These are phyloP conservation scores for Metalampra italica DNA, from an alignment of 2,888 invertebrate species.

Conservation along the genomic window DNA sequence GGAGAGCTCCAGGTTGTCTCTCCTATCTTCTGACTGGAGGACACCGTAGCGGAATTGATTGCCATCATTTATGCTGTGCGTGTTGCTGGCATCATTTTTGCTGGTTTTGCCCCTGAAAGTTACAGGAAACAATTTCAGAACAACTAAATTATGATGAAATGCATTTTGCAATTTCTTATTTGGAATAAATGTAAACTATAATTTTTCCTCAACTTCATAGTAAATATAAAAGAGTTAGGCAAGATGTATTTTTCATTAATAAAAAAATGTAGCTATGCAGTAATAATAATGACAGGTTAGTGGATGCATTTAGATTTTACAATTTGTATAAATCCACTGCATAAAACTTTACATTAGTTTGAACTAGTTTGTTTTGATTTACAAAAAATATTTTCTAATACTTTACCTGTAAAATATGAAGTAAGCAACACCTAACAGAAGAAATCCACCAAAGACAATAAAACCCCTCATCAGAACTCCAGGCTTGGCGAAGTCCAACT, in stretches of 20 bases:
- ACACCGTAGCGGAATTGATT: conserved; percentile 75
- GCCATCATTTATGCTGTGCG: conserved; percentile 47
- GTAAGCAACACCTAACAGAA: conserved; percentile 61
- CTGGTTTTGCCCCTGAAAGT: conserved; percentile 60
- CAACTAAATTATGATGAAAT: not conserved
- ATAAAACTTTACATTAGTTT: too few relatives aligned
- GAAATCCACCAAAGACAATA: conserved; percentile 71
- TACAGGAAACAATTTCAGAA: not conserved
- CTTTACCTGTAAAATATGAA: conserved; percentile 69
- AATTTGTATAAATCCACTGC: too few relatives aligned
- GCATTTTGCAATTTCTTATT: too few relatives aligned
- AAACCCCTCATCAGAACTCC: conserved; percentile 65
- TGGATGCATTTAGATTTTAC: too few relatives aligned
- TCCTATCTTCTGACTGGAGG: conserved; percentile 62
- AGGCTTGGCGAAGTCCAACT: conserved; percentile 50
- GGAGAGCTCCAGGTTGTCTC: conserved; percentile 64
- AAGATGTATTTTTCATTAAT: too few relatives aligned
- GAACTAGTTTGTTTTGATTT: too few relatives aligned
- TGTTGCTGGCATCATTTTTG: conserved; percentile 45
- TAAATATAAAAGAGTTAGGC: too few relatives aligned
- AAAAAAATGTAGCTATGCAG: too few relatives aligned
- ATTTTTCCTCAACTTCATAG: too few relatives aligned
- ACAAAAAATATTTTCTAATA: not conserved
- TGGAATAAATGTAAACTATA: too few relatives aligned
- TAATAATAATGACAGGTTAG: too few relatives aligned